Base-by-base conservation (phyloP, 2,113 vertebrate genomes). In the Microcebus lehilahytsara region DNA sequence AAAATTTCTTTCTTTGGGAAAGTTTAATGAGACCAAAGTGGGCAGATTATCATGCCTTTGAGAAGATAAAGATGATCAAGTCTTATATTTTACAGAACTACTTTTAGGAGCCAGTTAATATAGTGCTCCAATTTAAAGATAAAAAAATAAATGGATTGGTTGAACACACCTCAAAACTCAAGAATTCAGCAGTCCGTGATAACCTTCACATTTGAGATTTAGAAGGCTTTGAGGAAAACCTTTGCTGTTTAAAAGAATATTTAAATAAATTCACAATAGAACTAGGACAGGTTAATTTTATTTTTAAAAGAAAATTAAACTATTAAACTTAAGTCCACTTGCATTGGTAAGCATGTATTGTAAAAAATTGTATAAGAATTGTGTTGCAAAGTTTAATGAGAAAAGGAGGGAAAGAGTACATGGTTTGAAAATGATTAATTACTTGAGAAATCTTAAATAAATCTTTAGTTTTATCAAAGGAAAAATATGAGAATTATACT, bases 71-170 rank as follows among this genome's bases (percentile, higher is more conserved):
- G 22, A 46, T 14, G 8, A 27, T 37, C 42, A 19, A 80, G 58
- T 22, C 2, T 87, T 72, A 88, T n/a, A 75, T 88, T 87, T 89
- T n/a, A 90, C 16, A 34, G 34, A 96, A 75, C 22, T 75, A 66
- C 56, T 67, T 89, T 85, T 80, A 85, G 9, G 17, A 85, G 56
- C 69, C 81, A 75, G 23, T 49, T 2, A 49, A 37, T 78, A 64
- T 8, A 58, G 7, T 58, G 13, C 6, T 83, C 2, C 40, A 86
- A 87, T 71, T 27, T 66, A 66, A 93, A 94, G 40, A 40, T 80
- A 16, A 94, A 83, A 19, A 90, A 94, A 75, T 42, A 96, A 83
- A 85, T 85, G 37, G 6, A 56, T 74, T 91, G 89, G 85, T 69
- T 71, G 74, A 32, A 69, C 32, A 93, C 71, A 75, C 2, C 67